A percentile compares a stretch with the other conserved stretches of the same genome.
Conservation (phyloP, 2,888 invertebrate species). For the Lepidocyrtoides sp. region DNA sequence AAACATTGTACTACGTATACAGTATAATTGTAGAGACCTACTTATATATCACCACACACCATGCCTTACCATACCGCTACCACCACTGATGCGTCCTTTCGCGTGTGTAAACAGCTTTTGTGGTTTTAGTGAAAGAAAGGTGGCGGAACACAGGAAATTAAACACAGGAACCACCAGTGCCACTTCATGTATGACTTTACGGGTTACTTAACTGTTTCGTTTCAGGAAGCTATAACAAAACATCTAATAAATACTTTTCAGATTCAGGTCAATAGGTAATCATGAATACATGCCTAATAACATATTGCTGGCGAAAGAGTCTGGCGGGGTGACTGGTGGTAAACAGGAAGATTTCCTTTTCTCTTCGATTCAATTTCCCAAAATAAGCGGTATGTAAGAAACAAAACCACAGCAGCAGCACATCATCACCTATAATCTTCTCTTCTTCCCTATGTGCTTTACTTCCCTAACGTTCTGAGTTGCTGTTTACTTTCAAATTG, state of each 20-base stretch:
- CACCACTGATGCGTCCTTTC: too few species aligned
- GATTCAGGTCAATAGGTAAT: conserved; percentile 29
- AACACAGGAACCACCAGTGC: background rate
- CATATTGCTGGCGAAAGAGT: background rate
- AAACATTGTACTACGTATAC: background rate
- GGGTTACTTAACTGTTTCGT: conserved; percentile 22
- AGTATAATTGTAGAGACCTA: too few species aligned
- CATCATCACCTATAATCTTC: too few species aligned
- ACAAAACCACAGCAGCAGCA: background rate
- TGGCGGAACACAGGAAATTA: conserved; percentile 16
- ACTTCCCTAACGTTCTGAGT: background rate
- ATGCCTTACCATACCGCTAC: too few species aligned
- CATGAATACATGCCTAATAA: background rate
- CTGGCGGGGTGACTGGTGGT: background rate
- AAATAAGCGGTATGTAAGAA: too few species aligned
- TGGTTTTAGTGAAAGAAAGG: background rate
- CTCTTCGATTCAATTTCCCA: too few species aligned
- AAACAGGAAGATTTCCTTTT: background rate
- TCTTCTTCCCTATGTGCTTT: background rate
- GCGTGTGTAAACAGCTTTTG: conserved; percentile 20
- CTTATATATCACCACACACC: too few species aligned
- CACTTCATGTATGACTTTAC: background rate
- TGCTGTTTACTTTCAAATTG: background rate
- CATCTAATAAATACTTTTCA: conserved; percentile 28
- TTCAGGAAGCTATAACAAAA: conserved; percentile 31